Evolutionary conservation across 37 sponge, comb jelly and placozoan genomes (phyloP), one percentile per base, ranked within the genome.

Genomic region (Hormiphora californensis): DNA sequence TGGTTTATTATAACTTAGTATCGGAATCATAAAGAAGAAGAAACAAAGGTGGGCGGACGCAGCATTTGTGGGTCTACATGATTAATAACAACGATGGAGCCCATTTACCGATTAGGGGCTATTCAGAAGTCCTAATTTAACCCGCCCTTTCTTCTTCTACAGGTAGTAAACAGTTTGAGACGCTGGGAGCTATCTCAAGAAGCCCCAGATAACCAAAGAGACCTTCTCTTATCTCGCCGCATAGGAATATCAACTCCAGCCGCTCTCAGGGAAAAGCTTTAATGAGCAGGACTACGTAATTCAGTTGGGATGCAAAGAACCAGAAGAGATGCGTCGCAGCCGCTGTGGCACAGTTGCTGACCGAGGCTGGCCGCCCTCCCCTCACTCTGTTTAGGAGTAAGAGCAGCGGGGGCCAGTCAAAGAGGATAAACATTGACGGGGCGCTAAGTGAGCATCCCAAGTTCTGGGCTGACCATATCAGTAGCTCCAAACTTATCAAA

Each of bases 381-480:
- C 67, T 35, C 30, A 15, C 27, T 30, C 23, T 17, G 11, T 30
- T 65, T 38, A 65, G 67, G 37, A 11, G 38, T 17, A 65, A 33
- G 34, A 34, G 67, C 67, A 33, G 19, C 17, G 17, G 67, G 5
- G 37, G 67, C 17, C 19, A 28, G 19, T 36, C 38, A 19, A n/a
- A n/a, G n/a, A n/a, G n/a, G n/a, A n/a, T n/a, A n/a, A 65, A 65
- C 37, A 32, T 65, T 65, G 67, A 65, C 36, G 67, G 67, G 5
- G 67, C 37, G 4, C 37, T 65, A 4, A 38, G 38, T 30, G 67
- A 65, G 17, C 67, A 65, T 17, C 67, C 67, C 37, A 65, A 65
- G 28, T 65, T 65, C 67, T 65, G 67, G 67, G 67, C 67, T 1
- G 67, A 65, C 67, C 67, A 65, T 38, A 65, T 65, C 38, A 32